phyloP scores from a whole-genome alignment of 23 tunicate genomes.

The Ciona savignyi region DNA sequence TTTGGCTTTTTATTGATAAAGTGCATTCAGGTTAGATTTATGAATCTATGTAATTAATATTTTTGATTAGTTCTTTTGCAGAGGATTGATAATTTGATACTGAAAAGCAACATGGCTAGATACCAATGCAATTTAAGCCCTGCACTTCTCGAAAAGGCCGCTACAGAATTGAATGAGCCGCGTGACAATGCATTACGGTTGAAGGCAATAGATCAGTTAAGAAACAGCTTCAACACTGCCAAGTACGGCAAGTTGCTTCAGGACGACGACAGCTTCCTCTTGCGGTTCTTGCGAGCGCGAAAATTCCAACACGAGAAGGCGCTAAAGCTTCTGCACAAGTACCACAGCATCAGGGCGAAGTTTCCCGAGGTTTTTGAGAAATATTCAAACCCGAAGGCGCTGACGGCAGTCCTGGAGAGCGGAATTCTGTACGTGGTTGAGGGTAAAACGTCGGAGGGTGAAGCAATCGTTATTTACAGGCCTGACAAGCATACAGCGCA shows the following conservation, averaged over 20 bases:
- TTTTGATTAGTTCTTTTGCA: not conserved
- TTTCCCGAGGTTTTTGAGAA: not conserved
- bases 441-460: not conserved
- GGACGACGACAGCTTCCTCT: not conserved
- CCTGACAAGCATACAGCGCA: not conserved
- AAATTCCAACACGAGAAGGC: not conserved
- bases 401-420: not conserved
- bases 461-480: not conserved
- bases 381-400: not conserved
- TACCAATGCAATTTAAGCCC: not conserved
- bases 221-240: not conserved
- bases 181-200: not conserved
- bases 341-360: not conserved
- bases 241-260: not conserved
- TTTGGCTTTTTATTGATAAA: no score
- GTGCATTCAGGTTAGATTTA: no score
- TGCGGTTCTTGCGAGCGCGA: not conserved
- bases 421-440: not conserved
- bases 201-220: not conserved
- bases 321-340: not conserved
- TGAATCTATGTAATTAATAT: not conserved
- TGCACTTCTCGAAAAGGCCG: not conserved
- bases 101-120: not conserved
- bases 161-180: constrained; percentile 2
- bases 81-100: not conserved